A percentile compares a stretch with the other conserved stretches of the same genome.
These are phyloP conservation scores for Discoglossus pictus DNA, from an alignment of 2,797 vertebrate genomes.

Conservation along the genomic window DNA sequence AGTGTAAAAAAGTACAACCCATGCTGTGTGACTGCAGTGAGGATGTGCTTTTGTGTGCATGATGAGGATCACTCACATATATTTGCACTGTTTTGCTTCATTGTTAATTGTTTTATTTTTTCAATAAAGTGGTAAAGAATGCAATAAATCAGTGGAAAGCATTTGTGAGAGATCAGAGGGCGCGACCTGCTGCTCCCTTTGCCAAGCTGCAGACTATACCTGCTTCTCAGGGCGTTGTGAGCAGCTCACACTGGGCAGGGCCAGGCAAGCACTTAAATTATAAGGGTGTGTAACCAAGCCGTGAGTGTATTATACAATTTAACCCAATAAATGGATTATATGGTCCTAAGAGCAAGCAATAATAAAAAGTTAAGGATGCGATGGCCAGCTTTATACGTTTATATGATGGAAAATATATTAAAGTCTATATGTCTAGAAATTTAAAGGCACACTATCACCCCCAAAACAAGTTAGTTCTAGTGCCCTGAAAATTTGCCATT, in stretches of 20 bases:
- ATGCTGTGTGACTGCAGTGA: too few species aligned
- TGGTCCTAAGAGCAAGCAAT: background rate
- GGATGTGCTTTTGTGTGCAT: too few species aligned
- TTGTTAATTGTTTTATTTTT: slow-evolving; percentile 6
- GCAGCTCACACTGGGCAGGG: slow-evolving; percentile 28
- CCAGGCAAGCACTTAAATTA: slow-evolving; percentile 19
- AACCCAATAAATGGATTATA: slow-evolving; percentile 29
- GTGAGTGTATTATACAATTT: slow-evolving; percentile 30
- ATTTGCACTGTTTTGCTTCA: slow-evolving; percentile 18
- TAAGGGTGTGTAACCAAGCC: slow-evolving; percentile 41
- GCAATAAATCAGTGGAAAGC: slow-evolving; percentile 2
- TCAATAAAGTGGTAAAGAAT: slow-evolving; percentile 9
- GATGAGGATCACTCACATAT: too few species aligned
- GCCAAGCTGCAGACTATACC: slow-evolving; percentile 5
- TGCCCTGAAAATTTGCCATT: background rate
- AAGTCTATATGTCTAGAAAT: too few species aligned
- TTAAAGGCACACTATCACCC: too few species aligned
- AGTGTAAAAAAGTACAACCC: too few species aligned
- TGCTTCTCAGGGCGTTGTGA: slow-evolving; percentile 22
- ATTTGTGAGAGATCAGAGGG: slow-evolving; percentile 25
- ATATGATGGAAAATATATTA: too few species aligned
- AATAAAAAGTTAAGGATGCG: slow-evolving; percentile 4
- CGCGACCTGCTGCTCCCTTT: slow-evolving; percentile 4
- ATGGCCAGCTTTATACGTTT: too few species aligned
- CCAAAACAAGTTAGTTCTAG: too few species aligned